Conservation (phyloP, 2,113 vertebrate species). For the Lathamus discolor region DNA sequence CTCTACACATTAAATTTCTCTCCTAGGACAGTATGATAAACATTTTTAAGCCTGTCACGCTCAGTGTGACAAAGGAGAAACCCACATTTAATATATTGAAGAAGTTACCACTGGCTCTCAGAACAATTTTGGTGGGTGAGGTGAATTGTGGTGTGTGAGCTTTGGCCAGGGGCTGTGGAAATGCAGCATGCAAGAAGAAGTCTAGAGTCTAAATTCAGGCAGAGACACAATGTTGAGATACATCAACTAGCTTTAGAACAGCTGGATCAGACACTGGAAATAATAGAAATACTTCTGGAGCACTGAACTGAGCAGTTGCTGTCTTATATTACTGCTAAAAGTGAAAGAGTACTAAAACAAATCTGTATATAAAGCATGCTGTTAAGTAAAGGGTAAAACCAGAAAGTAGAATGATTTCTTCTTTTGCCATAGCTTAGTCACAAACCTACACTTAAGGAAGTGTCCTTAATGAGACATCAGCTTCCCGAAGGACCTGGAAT, state of each 20-base stretch:
- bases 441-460: neutral
- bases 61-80: neutral
- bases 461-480: neutral
- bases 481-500: conserved; percentile 7
- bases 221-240: neutral
- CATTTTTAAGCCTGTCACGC: neutral
- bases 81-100: neutral
- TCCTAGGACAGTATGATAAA: neutral
- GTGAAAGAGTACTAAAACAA: neutral
- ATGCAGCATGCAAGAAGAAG: neutral
- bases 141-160: neutral
- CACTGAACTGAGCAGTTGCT: neutral
- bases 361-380: neutral
- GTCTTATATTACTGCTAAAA: conserved; percentile 25
- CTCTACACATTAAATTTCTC: neutral
- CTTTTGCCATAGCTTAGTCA: neutral
- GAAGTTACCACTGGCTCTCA: neutral
- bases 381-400: neutral
- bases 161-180: neutral
- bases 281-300: neutral
- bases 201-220: neutral
- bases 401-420: neutral
- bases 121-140: neutral
- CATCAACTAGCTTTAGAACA: neutral
- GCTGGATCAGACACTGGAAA: neutral